Percentiles rank a stretch among this genome's conserved stretches.
phyloP scores from a whole-genome alignment of 2,888 invertebrate species.

The Thera britannica region DNA sequence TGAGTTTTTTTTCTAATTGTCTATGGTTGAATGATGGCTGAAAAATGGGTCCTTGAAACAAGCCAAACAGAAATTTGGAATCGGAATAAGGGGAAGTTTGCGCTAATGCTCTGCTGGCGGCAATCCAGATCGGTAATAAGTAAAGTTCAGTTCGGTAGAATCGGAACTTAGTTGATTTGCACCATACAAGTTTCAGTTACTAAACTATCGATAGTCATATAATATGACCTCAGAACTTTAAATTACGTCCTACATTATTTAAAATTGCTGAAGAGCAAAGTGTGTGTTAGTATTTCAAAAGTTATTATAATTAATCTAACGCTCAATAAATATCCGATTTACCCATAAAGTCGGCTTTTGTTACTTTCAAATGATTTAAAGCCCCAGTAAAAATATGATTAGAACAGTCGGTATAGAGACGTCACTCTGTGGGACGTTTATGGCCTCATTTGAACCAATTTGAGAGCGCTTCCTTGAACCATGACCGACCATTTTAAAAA shows the following conservation, averaged over 20 bases:
- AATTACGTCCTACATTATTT: background rate
- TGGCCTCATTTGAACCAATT: slow-evolving; percentile 74
- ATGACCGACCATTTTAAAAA: slow-evolving; percentile 57
- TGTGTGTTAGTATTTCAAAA: slow-evolving; percentile 32
- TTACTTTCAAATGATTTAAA: slow-evolving; percentile 67
- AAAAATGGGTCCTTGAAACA: slow-evolving; percentile 25
- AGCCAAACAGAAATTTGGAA: slow-evolving; percentile 31
- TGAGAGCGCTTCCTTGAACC: slow-evolving; percentile 74
- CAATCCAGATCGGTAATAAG: slow-evolving; percentile 54
- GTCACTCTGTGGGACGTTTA: slow-evolving; percentile 76
- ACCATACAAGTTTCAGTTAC: slow-evolving; percentile 28
- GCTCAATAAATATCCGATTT: slow-evolving; percentile 53
- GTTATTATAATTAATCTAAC: slow-evolving; percentile 37
- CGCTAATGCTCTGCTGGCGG: slow-evolving; percentile 51
- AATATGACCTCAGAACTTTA: slow-evolving; percentile 9
- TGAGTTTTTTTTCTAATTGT: background rate
- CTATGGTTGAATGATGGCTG: background rate
- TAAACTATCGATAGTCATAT: slow-evolving; percentile 22
- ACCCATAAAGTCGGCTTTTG: slow-evolving; percentile 57
- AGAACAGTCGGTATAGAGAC: slow-evolving; percentile 71
- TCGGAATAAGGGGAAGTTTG: slow-evolving; percentile 44
- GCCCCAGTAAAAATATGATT: slow-evolving; percentile 75
- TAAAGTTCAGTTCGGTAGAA: slow-evolving; percentile 53
- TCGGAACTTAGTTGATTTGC: slow-evolving; percentile 46
- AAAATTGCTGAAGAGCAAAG: slow-evolving; percentile 16